Evolutionary conservation across 1,140 invertebrate species (phyloP), one percentile per base, ranked within the genome.

Genomic region (Hylaeus anthracinus): DNA sequence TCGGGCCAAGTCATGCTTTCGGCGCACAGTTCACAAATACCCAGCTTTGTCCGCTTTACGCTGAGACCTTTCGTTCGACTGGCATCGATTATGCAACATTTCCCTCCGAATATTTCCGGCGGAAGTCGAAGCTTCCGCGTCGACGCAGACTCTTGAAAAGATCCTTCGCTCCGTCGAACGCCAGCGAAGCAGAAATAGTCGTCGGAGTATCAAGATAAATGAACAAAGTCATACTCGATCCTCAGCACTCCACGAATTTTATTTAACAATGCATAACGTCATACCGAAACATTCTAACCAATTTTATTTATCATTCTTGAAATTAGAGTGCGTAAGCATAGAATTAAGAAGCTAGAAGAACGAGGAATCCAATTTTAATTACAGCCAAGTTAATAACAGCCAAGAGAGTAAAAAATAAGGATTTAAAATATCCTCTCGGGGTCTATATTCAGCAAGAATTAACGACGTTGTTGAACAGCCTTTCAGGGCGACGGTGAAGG

Each of bases 1-100:
- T 48, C 10, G 72, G 72, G 65, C 83, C 73, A 70, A 78, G 82
- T 79, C 69, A 70, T 67, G 45, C 80, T 67, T 80, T 88, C 53
- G 60, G 55, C 63, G 79, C 69, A 39, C 39, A 43, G 70, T 74
- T 70, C 3, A 39, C 43, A 45, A 43, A 15, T 45, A 14, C 37
- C 43, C 9, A n/a, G n/a, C 65, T 76, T 67, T 69, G 55, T 53
- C 55, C n/a, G 1, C 12, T 56, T 55, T 39, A 1, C 5, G 5
- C 14, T 26, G 10, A 5, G 39, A 65, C 15, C 9, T 1, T 51
- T 61, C 37, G 1, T 43, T 69, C n/a, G 10, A n/a, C 37, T 12
- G 12, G n/a, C 14, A 41, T 26, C 70, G n/a, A 6, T 26, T 48
- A 48, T 26, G n/a, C 10, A 9, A 48, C n/a, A 26, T 65, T 65